Base-by-base conservation (phyloP, 2,113 vertebrate genomes). In the Nibea coibor region DNA sequence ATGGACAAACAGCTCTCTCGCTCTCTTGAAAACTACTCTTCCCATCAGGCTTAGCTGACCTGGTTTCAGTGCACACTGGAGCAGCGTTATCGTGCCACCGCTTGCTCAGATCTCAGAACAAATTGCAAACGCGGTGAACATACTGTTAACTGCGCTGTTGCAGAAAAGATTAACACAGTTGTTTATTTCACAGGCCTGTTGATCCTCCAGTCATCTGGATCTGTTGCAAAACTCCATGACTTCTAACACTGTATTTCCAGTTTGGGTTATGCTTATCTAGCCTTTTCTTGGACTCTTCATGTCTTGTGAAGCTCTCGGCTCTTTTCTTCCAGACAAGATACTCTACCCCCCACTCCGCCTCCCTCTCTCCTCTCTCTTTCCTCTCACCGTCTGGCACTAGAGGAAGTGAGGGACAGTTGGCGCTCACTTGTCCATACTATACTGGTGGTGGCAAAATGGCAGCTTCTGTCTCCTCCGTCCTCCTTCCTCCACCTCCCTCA, bases 401-500 rank as follows among this genome's bases (percentile, higher is more conserved):
- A 83, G 63, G 68, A 83, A 83, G 85, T 80, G 85, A 78, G 83
- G 78, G 84, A 89, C 85, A 87, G 76, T 86, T 88, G 88, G 85
- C 72, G 7, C 50, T 78, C n/a, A 51, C 58, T 39, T 45, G 74
- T 82, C 83, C 79, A 67, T 86, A 81, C 88, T 88, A 79, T 85
- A 84, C 67, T 75, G 83, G 78, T 57, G 78, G 82, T 87, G 92
- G 89, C 88, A 88, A 92, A 92, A 92, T 90, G 91, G 91, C 86
- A 87, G 82, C 81, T 84, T 87, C 77, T 83, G 75, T 90, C 89
- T 88, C 81, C 81, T 81, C 82, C 81, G 76, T 88, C 87, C 89
- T 88, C 83, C 86, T 91, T 91, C 88, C 86, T 87, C 78, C 90
- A 75, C 78, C 92, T 93, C 87, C 86, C 86, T 93, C 86, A 82